A percentile compares a stretch with the other conserved stretches of the same genome.
Evolutionary conservation across 2,888 invertebrate genomes (phyloP).

Genomic region (Lobophora halterata): DNA sequence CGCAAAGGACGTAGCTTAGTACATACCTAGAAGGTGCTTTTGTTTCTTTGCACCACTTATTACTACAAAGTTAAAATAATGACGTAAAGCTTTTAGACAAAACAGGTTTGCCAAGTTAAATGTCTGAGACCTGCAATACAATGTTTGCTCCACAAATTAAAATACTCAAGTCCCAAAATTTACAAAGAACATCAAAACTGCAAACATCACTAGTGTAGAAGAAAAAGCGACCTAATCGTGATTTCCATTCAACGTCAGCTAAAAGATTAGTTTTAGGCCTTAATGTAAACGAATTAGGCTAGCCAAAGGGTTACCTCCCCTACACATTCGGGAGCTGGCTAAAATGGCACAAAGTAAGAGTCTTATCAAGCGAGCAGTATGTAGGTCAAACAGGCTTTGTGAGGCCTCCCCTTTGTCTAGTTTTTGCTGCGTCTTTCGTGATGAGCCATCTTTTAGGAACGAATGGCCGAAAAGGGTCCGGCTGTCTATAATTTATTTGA

Average conservation of each 20-base stretch:
- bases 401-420: conserved; percentile 55
- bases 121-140: conserved; percentile 45
- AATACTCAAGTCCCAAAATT: conserved; percentile 30
- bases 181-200: no score
- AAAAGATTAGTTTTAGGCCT: no score
- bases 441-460: conserved; percentile 47
- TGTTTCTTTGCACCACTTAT: conserved; percentile 56
- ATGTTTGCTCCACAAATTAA: conserved; percentile 47
- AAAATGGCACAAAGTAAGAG: conserved; percentile 58
- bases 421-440: conserved; percentile 52
- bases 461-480: conserved; percentile 47
- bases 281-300: not conserved
- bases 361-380: conserved; percentile 55
- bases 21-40: no score
- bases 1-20: conserved; percentile 39
- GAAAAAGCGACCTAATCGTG: not conserved
- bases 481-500: conserved; percentile 35
- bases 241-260: no score
- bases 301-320: conserved; percentile 31
- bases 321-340: conserved; percentile 39
- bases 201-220: not conserved
- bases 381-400: conserved; percentile 67
- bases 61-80: conserved; percentile 60
- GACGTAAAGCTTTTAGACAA: conserved; percentile 68
- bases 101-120: conserved; percentile 57